Evolutionary conservation across 2,113 vertebrate species (phyloP).

Genomic region (Carettochelys insculpta): DNA sequence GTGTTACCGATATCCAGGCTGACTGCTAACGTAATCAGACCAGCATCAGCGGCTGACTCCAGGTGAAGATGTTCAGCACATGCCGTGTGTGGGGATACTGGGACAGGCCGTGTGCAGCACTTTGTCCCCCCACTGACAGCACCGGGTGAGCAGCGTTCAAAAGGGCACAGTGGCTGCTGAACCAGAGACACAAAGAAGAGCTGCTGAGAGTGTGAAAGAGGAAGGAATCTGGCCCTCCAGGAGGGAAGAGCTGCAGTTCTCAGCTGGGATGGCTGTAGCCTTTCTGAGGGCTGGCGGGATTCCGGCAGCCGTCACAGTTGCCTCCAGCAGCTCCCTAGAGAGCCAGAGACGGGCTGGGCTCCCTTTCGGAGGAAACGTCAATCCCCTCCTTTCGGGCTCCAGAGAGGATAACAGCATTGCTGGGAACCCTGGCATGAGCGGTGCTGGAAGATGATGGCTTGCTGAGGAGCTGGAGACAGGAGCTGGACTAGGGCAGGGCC

Average conservation of each 20-base stretch:
- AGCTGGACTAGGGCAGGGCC: neutral
- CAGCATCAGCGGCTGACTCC: neutral
- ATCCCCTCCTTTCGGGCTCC: neutral
- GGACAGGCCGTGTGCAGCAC: neutral
- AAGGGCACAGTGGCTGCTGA: neutral
- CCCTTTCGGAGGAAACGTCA: neutral
- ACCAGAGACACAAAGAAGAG: neutral
- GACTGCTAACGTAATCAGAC: neutral
- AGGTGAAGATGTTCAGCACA: neutral
- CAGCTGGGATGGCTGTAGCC: neutral
- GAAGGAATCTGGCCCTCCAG: neutral
- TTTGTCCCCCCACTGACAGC: neutral
- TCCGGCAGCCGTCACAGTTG: neutral
- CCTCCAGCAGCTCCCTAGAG: neutral
- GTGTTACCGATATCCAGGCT: neutral
- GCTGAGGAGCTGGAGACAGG: too few species aligned
- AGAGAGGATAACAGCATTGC: neutral
- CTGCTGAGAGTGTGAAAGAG: neutral
- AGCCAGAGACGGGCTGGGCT: neutral
- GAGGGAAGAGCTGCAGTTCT: neutral
- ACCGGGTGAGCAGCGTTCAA: neutral
- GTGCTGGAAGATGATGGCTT: neutral
- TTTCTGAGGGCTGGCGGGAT: neutral
- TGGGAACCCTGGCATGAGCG: neutral
- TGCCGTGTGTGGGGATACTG: neutral